A percentile compares a stretch with the other conserved stretches of the same genome.
Conservation (phyloP, 2,113 vertebrate genomes). For the zebrafish (Danio rerio) region GRCz12tu NC_133188.1:38659001-38659500, state of each 20-base stretch:
- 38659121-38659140: background rate
- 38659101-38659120: background rate
- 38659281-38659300: background rate
- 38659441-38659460: conserved; percentile 29
- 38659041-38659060: background rate
- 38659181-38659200: conserved; percentile 1
- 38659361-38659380: conserved; percentile 26
- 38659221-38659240: background rate
- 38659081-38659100: conserved; percentile 8
- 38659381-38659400: background rate
- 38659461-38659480: conserved; percentile 20
- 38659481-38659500: conserved; percentile 60
- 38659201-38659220: background rate
- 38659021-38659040: conserved; percentile 8
- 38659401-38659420: background rate
- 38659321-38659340: conserved; percentile 6
- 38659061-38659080: background rate
- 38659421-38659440: conserved; percentile 8
- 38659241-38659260: conserved; percentile 4
- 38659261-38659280: background rate
- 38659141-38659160: conserved; percentile 27
- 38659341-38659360: background rate
- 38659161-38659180: conserved; percentile 2
- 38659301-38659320: conserved; percentile 1
- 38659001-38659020: background rate